Conservation (phyloP, 2,113 vertebrate species). For the Centropus bengalensis region DNA sequence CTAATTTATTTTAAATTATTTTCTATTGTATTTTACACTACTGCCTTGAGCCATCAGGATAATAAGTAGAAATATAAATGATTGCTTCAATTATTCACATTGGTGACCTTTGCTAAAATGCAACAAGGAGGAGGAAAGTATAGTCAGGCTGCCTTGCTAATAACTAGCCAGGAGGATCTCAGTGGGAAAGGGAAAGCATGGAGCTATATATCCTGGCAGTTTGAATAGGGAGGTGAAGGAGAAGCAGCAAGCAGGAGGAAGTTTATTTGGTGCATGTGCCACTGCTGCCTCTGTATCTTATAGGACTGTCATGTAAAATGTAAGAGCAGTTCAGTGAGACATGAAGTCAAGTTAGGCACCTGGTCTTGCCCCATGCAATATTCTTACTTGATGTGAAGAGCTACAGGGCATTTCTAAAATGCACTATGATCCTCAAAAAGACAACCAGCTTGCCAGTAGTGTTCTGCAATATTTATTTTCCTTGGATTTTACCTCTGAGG, state of each 20-base stretch:
- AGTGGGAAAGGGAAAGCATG: not conserved
- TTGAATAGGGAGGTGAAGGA: not conserved
- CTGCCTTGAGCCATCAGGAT: not conserved
- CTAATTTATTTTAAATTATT: not conserved
- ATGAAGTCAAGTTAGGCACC: not conserved
- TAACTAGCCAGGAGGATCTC: not conserved
- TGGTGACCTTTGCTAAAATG: not conserved
- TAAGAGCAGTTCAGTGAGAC: not conserved
- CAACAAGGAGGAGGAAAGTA: not conserved
- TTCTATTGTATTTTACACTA: not conserved
- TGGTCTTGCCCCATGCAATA: not conserved
- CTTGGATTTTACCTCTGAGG: not conserved
- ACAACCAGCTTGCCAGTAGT: not conserved
- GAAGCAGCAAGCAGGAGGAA: not conserved
- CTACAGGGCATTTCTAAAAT: not conserved
- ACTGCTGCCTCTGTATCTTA: not conserved
- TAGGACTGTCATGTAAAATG: not conserved
- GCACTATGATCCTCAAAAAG: not conserved
- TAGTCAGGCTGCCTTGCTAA: not conserved
- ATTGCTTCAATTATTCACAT: conserved; percentile 16
- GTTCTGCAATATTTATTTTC: not conserved
- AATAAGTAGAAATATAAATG: not conserved
- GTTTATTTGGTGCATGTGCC: not conserved
- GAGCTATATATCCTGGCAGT: not conserved
- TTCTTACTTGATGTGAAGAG: not conserved